A percentile compares a stretch with the other conserved stretches of the same genome.
Conservation (phyloP, 1,140 invertebrate genomes). For the Oedothorax gibbosus region DNA sequence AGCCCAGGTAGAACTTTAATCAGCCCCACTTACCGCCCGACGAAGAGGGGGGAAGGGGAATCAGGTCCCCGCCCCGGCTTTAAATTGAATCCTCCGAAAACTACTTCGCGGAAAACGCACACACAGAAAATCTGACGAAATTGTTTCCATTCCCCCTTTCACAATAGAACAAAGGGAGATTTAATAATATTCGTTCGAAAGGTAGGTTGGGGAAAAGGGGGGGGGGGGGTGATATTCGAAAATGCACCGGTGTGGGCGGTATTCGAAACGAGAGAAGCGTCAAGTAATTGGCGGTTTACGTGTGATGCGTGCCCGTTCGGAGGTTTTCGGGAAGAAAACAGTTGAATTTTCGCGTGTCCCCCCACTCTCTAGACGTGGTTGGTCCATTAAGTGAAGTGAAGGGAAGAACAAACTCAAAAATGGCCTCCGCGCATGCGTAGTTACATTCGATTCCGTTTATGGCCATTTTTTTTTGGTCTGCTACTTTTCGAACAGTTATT, state of each 20-base stretch:
- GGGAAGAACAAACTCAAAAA: no score
- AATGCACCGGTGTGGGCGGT: no score
- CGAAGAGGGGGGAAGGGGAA: background rate
- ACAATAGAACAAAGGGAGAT: constrained; percentile 19
- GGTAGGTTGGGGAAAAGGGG: constrained; percentile 4
- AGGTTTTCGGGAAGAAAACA: constrained; percentile 30
- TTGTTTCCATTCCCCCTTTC: constrained; percentile 43
- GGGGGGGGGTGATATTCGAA: background rate
- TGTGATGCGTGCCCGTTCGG: constrained; percentile 53
- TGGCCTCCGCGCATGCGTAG: constrained; percentile 14
- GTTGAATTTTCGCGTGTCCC: constrained; percentile 55
- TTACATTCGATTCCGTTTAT: constrained; percentile 57
- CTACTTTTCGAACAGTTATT: background rate
- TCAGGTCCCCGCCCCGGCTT: constrained; percentile 6
- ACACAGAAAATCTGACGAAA: constrained; percentile 48
- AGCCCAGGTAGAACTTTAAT: constrained; percentile 58
- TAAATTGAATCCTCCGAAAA: constrained; percentile 58
- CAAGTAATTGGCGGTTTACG: constrained; percentile 59
- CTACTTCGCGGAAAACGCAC: constrained; percentile 47
- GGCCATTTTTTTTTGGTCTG: constrained; percentile 34
- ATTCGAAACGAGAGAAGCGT: background rate
- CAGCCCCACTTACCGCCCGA: constrained; percentile 33
- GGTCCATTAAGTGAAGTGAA: no score
- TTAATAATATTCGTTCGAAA: constrained; percentile 56
- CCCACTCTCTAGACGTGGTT: background rate